phyloP scores from a whole-genome alignment of 2,113 vertebrate species.

The Percina caprodes region DNA sequence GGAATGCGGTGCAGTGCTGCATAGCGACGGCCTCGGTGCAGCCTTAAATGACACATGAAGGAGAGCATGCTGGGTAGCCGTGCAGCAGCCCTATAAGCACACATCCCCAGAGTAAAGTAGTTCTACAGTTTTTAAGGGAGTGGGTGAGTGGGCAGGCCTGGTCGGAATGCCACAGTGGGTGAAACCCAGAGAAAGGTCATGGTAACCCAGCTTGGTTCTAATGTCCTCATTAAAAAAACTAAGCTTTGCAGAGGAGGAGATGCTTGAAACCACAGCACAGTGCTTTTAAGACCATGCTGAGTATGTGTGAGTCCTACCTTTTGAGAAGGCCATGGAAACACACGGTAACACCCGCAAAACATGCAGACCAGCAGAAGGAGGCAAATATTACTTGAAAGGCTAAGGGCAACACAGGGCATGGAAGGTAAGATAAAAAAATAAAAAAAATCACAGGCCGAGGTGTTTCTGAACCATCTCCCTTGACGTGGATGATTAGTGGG shows the following conservation, averaged over 20 bases:
- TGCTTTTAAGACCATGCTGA: conserved; percentile 81
- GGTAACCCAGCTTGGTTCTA: conserved; percentile 72
- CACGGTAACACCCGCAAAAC: conserved; percentile 74
- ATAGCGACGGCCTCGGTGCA: conserved; percentile 46
- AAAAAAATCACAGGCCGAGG: conserved; percentile 47
- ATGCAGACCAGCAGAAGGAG: conserved; percentile 62
- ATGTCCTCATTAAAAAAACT: conserved; percentile 84
- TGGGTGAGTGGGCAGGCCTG: conserved; percentile 34
- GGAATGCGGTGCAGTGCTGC: conserved; percentile 63
- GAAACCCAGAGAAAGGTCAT: conserved; percentile 81
- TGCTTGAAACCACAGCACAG: conserved; percentile 52
- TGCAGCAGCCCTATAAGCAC: conserved; percentile 14
- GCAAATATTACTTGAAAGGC: conserved; percentile 48
- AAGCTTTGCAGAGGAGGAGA: conserved; percentile 76
- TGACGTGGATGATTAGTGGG: conserved; percentile 66
- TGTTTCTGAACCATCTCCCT: conserved; percentile 68
- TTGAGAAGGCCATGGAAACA: conserved; percentile 84
- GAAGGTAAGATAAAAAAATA: conserved; percentile 45
- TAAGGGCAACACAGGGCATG: conserved; percentile 52
- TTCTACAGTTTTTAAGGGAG: conserved; percentile 35
- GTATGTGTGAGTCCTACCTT: conserved; percentile 84
- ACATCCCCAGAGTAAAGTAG: conserved; percentile 26
- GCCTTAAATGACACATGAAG: conserved; percentile 72
- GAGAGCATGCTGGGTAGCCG: conserved; percentile 53
- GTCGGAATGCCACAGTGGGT: conserved; percentile 54